A percentile compares a stretch with the other conserved stretches of the same genome.
phyloP scores from a whole-genome alignment of 2,888 invertebrate species.

The Hemaris fuciformis region DNA sequence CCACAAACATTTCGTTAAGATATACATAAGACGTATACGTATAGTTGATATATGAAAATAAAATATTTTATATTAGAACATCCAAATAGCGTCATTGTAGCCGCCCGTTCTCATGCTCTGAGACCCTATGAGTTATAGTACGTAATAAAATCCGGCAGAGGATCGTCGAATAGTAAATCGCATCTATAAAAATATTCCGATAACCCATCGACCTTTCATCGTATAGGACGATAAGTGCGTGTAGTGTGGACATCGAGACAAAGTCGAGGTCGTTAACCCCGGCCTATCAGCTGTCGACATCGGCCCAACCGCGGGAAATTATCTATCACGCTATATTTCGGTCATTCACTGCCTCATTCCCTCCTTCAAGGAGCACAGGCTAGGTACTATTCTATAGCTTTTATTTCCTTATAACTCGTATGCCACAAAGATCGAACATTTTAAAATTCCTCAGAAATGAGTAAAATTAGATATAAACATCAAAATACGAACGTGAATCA shows the following conservation, averaged over 20 bases:
- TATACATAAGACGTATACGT: no score
- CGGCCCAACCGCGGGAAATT: conserved; percentile 65
- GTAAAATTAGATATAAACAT: background rate
- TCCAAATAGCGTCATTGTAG: no score
- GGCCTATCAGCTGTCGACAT: conserved; percentile 78
- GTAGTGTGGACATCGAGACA: conserved; percentile 70
- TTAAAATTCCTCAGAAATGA: no score
- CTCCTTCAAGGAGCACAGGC: conserved; percentile 18
- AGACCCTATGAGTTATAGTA: conserved; percentile 6
- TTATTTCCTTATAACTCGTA: background rate
- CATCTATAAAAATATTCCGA: conserved; percentile 56
- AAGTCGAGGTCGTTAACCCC: conserved; percentile 74
- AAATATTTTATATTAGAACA: no score
- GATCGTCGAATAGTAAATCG: conserved; percentile 34
- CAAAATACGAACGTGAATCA: conserved; percentile 55
- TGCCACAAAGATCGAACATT: background rate
- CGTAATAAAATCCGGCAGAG: conserved; percentile 8
- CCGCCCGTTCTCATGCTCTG: background rate
- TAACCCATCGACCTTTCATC: conserved; percentile 67
- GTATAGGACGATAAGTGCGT: conserved; percentile 61
- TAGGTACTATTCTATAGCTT: background rate
- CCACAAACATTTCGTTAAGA: no score
- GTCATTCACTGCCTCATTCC: conserved; percentile 55
- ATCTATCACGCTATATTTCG: conserved; percentile 71
- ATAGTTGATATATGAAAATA: no score